These are phyloP conservation scores for Mugil cephalus DNA, from an alignment of 2,113 vertebrate genomes.

Conservation along the genomic window DNA sequence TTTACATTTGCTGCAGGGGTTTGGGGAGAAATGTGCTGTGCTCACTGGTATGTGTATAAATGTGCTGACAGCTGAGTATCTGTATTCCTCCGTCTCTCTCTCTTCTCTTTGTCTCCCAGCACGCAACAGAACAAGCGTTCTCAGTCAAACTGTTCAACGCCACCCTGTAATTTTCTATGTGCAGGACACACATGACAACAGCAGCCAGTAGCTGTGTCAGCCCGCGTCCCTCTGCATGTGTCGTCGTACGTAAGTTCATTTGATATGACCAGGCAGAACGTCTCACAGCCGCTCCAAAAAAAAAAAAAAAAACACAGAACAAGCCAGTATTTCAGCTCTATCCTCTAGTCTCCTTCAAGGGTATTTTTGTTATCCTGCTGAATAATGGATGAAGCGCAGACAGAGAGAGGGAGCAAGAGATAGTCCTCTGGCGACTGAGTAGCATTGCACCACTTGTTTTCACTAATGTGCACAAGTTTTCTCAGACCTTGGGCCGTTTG, in stretches of 20 bases:
- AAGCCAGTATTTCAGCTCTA: constrained; percentile 3
- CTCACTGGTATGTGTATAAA: not conserved
- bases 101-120: too few species aligned
- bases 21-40: not conserved
- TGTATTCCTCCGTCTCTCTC: not conserved
- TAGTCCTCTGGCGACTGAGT: constrained; percentile 19
- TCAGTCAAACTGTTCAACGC: not conserved
- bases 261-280: constrained; percentile 7
- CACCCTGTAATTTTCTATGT: too few species aligned
- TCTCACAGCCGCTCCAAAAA: not conserved
- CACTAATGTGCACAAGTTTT: constrained; percentile 3
- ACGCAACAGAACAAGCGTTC: not conserved
- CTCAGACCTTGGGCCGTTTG: constrained; percentile 1
- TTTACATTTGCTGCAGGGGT: not conserved
- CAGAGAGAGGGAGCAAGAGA: constrained; percentile 8
- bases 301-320: constrained; percentile 16
- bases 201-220: not conserved
- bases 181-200: not conserved
- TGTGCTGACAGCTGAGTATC: not conserved
- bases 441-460: constrained; percentile 56
- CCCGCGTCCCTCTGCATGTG: not conserved
- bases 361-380: constrained; percentile 57
- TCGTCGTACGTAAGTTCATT: not conserved
- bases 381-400: constrained; percentile 63
- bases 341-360: constrained; percentile 28